Base-by-base conservation (phyloP, 2,888 invertebrate genomes). In the Odontomyia ornata region DNA sequence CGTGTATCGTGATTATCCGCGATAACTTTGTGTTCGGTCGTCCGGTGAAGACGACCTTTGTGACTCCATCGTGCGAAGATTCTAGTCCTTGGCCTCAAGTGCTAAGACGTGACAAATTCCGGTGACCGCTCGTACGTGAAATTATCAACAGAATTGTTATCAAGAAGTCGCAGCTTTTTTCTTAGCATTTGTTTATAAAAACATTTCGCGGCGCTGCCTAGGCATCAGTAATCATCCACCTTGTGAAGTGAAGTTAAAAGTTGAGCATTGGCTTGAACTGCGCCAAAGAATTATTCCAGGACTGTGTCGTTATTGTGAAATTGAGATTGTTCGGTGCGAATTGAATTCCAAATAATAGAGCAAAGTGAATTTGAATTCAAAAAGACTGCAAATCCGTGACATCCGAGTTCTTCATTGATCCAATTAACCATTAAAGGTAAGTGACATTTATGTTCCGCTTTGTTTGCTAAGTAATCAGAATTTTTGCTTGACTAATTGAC, bases 91-190 rank as follows among this genome's bases (percentile, higher is more conserved):
- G 52, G 13, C 52, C 52, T 15, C 52, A 13, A 52, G 52, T 52
- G 52, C 13, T 15, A 52, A 13, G 5, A 18, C 5, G 52, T 36
- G 36, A 36, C 36, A 9, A 5, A 9, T 52, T 52, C 52, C 15
- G 18, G 52, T 52, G 52, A 36, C 36, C 36, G 36, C 36, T 43
- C 52, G 52, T 47, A 2, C 47, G 47, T 11, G 23, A n/a, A 1
- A 4, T 69, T 69, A 69, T 69, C 69, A 69, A 23, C 4, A 15
- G 11, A 67, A 27, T 13, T 47, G 47, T 69, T 69, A 69, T 69
- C 69, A 47, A n/a, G 7, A 18, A 5, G 47, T n/a, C 5, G 13
- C 25, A 30, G 65, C 65, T n/a, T 21, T 21, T 15, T 15, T 36
- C 18, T 9, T 9, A 36, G 65, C 36, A 30, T 36, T 60, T 67